Evolutionary conservation across 2,888 invertebrate species (phyloP).

Genomic region (Leucania comma): DNA sequence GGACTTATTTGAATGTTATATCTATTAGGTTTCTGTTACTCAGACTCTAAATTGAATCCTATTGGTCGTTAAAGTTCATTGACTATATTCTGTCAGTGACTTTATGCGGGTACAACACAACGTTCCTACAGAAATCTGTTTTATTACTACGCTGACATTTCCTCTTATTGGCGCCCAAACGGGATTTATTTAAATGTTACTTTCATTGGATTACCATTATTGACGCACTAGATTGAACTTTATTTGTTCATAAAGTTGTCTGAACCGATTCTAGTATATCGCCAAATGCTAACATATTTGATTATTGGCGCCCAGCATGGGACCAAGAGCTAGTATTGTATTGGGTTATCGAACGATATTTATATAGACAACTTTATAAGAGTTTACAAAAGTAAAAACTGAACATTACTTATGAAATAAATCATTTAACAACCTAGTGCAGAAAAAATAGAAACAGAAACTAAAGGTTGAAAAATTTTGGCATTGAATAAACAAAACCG

Average conservation of each 20-base stretch:
- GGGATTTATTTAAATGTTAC: constrained; percentile 56
- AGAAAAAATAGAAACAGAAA: too few species aligned
- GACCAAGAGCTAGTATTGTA: background rate
- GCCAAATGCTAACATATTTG: background rate
- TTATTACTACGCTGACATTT: background rate
- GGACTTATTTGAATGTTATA: constrained; percentile 53
- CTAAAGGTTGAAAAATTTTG: background rate
- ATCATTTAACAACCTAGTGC: background rate
- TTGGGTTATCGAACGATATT: background rate
- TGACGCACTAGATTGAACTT: constrained; percentile 19
- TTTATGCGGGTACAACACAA: too few species aligned
- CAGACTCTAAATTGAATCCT: background rate
- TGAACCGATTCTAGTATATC: background rate
- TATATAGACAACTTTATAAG: too few species aligned
- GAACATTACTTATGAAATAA: background rate
- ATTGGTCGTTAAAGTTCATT: too few species aligned
- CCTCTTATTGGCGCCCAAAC: constrained; percentile 48
- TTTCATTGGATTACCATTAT: constrained; percentile 7
- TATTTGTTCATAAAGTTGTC: constrained; percentile 22
- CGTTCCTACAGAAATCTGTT: too few species aligned
- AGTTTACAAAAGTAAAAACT: background rate
- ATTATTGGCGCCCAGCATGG: constrained; percentile 36
- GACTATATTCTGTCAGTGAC: too few species aligned
- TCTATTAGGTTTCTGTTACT: constrained; percentile 19
- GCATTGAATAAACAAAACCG: background rate